Evolutionary conservation across 64 coral and sea anemone species (phyloP).

Genomic region (Platygyra sinensis): DNA sequence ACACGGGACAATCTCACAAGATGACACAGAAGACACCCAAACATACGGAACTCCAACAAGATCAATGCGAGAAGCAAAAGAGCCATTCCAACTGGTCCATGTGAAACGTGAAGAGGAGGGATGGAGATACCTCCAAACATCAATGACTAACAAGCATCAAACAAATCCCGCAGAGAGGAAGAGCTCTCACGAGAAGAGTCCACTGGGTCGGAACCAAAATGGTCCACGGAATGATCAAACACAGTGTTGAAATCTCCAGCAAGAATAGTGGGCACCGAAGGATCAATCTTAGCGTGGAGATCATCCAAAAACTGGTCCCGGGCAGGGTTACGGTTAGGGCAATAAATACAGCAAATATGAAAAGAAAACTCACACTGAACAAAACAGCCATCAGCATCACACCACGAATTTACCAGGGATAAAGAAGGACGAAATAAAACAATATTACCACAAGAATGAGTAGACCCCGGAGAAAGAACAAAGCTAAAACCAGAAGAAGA

Average conservation of each 20-base stretch:
- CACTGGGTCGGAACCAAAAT: neutral
- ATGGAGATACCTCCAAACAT: neutral
- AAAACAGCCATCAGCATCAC: neutral
- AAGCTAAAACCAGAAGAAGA: neutral
- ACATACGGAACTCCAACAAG: slow-evolving; percentile 4
- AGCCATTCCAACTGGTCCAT: slow-evolving; percentile 28
- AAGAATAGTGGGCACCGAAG: slow-evolving; percentile 21
- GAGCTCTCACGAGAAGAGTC: neutral
- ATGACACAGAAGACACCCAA: neutral
- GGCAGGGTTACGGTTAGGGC: neutral
- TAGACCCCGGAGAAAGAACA: slow-evolving; percentile 19
- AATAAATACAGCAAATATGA: slow-evolving; percentile 19
- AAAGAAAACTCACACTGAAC: neutral
- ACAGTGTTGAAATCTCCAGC: slow-evolving; percentile 40
- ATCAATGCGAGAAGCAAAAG: slow-evolving; percentile 36
- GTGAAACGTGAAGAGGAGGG: neutral
- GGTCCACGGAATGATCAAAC: slow-evolving; percentile 1
- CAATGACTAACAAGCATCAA: neutral
- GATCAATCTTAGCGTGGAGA: neutral
- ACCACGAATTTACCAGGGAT: neutral
- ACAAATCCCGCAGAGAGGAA: neutral
- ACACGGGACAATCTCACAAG: neutral
- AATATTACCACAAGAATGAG: slow-evolving; percentile 22
- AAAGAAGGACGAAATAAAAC: neutral
- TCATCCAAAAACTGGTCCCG: slow-evolving; percentile 2